phyloP scores from a whole-genome alignment of 2,113 vertebrate species.

The Sminthopsis crassicaudata region DNA sequence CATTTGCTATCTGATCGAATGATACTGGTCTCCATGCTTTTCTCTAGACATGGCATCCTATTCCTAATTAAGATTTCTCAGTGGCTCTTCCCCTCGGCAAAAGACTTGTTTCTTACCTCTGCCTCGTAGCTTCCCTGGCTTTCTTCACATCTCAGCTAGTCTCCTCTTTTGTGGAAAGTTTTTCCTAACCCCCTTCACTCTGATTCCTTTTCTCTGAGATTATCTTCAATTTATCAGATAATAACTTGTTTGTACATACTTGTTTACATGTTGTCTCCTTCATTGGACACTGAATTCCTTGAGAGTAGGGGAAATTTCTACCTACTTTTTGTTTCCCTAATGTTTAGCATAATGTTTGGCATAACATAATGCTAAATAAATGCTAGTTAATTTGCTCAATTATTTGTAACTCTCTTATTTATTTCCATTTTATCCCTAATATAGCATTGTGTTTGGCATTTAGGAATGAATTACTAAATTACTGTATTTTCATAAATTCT shows the following conservation, averaged over 20 bases:
- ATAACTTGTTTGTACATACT: neutral
- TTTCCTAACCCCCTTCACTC: neutral
- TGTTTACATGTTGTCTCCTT: neutral
- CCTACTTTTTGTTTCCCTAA: neutral
- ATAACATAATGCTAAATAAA: neutral
- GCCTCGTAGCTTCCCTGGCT: neutral
- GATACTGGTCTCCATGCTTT: neutral
- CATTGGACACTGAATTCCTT: neutral
- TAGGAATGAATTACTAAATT: neutral
- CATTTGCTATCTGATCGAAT: neutral
- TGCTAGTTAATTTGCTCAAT: neutral
- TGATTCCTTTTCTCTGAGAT: neutral
- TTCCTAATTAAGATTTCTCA: neutral
- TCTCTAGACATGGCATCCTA: neutral
- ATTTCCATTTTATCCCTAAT: neutral
- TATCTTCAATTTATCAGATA: neutral
- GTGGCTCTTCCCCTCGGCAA: neutral
- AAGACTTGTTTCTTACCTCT: neutral
- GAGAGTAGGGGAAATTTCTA: accelerated
- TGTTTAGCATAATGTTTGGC: neutral
- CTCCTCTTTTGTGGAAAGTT: neutral
- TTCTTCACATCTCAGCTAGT: neutral
- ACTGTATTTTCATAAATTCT: neutral
- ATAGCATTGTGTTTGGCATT: neutral
- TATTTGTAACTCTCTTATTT: neutral